These are phyloP conservation scores for Sebastes iracundus DNA, from an alignment of 2,797 vertebrate genomes.

Conservation along the genomic window DNA sequence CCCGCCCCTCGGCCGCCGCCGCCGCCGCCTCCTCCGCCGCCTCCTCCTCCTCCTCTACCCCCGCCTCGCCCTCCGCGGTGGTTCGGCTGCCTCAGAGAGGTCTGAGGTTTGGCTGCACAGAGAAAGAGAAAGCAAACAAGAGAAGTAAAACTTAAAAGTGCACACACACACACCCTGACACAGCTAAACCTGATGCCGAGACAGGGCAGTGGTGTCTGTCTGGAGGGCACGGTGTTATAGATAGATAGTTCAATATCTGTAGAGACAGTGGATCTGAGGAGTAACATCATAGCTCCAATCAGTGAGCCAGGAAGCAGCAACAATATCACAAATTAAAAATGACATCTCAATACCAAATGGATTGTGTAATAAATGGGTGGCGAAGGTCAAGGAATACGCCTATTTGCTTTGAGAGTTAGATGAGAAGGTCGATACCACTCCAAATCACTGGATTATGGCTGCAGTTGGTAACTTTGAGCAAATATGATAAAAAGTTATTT, in stretches of 20 bases:
- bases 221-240: slow-evolving; percentile 17
- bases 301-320: background rate
- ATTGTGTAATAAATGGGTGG: background rate
- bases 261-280: background rate
- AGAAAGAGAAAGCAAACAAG: slow-evolving; percentile 14
- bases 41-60: slow-evolving; percentile 60
- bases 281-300: background rate
- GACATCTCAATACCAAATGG: background rate
- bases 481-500: too few relatives aligned
- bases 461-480: too few relatives aligned
- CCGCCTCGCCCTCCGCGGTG: slow-evolving; percentile 59
- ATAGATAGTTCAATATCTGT: background rate
- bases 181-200: slow-evolving; percentile 37
- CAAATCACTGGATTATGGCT: too few relatives aligned
- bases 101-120: slow-evolving; percentile 75
- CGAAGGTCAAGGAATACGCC: background rate
- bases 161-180: slow-evolving; percentile 35
- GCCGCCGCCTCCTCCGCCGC: slow-evolving; percentile 60
- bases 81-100: slow-evolving; percentile 78
- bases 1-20: slow-evolving; percentile 55
- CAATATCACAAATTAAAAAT: background rate
- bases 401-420: background rate
- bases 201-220: background rate
- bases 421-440: background rate
- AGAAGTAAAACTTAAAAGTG: background rate